Percentiles rank a stretch among this genome's conserved stretches.
phyloP scores from a whole-genome alignment of 2,888 invertebrate genomes.

The Pyrrhosoma nymphula region DNA sequence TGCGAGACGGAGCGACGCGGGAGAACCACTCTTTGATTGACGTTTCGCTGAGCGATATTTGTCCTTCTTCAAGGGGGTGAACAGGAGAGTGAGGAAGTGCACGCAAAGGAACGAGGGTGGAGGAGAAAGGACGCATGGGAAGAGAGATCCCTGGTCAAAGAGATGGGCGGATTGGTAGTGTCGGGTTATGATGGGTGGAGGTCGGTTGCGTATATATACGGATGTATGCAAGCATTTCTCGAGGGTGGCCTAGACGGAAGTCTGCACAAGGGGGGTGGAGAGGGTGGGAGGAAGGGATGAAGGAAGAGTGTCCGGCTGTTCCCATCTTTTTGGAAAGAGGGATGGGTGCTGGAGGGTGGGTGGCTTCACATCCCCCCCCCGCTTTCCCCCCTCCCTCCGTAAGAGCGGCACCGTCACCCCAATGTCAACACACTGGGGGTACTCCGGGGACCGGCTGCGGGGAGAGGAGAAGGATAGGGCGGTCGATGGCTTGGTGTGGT shows the following conservation, averaged over 20 bases:
- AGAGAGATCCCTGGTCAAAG: not conserved
- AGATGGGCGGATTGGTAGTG: not conserved
- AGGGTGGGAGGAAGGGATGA: not conserved
- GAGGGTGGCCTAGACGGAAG: not conserved
- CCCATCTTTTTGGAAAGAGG: not conserved
- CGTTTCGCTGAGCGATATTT: constrained; percentile 1
- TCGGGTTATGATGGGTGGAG: not conserved
- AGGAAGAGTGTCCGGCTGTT: not conserved
- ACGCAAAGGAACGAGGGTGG: not conserved
- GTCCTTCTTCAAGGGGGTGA: not conserved
- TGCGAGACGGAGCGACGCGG: not conserved
- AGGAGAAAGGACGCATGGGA: not conserved
- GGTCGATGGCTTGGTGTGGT: not conserved
- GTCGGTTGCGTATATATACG: not conserved
- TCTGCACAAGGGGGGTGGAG: not conserved
- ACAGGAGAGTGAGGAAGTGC: not conserved
- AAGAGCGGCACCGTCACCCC: not conserved
- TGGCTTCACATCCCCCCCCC: not conserved
- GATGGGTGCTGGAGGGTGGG: not conserved
- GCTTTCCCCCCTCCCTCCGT: not conserved
- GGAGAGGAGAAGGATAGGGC: not conserved
- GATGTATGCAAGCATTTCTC: not conserved
- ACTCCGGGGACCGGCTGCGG: not conserved
- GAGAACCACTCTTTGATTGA: not conserved
- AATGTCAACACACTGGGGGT: not conserved